Percentiles rank a stretch among this genome's conserved stretches.
Conservation (phyloP, 2,888 invertebrate genomes). For the Drosophila anomalipes region DNA sequence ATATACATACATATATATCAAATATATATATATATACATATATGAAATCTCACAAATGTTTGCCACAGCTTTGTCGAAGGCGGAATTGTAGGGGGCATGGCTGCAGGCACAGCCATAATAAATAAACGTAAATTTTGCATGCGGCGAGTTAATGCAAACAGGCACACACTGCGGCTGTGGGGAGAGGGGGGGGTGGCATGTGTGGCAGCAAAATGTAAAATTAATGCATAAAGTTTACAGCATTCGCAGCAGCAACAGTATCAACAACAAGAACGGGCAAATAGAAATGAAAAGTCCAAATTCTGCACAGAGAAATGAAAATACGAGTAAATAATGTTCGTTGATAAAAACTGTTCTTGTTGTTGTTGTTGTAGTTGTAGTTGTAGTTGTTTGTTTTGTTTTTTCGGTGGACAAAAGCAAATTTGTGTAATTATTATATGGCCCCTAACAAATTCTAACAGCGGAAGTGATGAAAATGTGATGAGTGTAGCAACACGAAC, state of each 20-base stretch:
- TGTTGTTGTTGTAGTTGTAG: neutral
- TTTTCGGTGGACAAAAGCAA: conserved; percentile 34
- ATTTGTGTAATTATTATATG: conserved; percentile 64
- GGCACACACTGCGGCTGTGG: conserved; percentile 16
- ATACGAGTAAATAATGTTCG: conserved; percentile 73
- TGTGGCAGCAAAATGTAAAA: conserved; percentile 74
- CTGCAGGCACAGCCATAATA: conserved; percentile 64
- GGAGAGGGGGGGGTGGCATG: neutral
- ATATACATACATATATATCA: neutral
- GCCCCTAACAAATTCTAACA: conserved; percentile 7
- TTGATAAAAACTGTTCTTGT: conserved; percentile 65
- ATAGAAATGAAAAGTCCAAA: conserved; percentile 49
- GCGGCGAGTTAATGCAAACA: conserved; percentile 79
- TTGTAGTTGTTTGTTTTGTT: conserved; percentile 19
- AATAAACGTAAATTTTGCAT: conserved; percentile 80
- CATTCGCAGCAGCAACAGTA: conserved; percentile 46
- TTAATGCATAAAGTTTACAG: conserved; percentile 82
- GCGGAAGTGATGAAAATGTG: conserved; percentile 61
- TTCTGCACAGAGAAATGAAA: conserved; percentile 47
- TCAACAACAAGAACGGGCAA: conserved; percentile 59
- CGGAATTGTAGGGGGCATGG: conserved; percentile 18
- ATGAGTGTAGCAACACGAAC: conserved; percentile 35
- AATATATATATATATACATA: conserved; percentile 7
- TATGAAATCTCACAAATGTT: conserved; percentile 70
- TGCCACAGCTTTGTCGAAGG: conserved; percentile 45